Base-by-base conservation (phyloP, 2,113 vertebrate genomes). In the Syrmaticus mikado region DNA sequence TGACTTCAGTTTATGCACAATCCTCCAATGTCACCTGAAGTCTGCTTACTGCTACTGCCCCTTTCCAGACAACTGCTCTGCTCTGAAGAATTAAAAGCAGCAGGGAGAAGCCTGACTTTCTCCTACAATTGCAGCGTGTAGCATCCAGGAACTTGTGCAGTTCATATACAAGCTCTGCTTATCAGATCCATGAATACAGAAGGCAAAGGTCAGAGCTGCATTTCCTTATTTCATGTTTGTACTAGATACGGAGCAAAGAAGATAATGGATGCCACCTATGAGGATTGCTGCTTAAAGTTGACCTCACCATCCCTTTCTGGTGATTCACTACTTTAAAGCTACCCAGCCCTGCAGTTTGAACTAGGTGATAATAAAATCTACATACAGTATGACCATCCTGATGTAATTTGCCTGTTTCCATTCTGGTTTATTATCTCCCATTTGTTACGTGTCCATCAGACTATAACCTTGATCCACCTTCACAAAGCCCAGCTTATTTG, bases 151-250 rank as follows among this genome's bases (percentile, higher is more conserved):
- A 25, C 36, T 30, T 3, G 21, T 6, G 6, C 6, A 2, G 28
- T 60, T 78, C 58, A 22, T 2, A 40, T 36, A 8, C 13, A 10
- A 79, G 21, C 64, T 82, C 11, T 38, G 12, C 27, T 82, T 92
- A 89, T 92, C 84, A 80, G 16, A 60, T 46, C 19, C 55, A 67
- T 62, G 46, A 81, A 38, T 25, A 36, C 46, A 71, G 32, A 52
- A 92, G 75, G 64, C 85, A 67, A 91, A 97, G 89, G 85, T 70
- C 79, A 20, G 2, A n/a, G 30, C 75, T 62, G n/a, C 8, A 15
- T 92, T 90, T 80, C 85, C 28, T 91, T 60, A n/a, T 14, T 8
- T 3, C 20, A 24, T 82, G 50, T 89, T 95, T 93, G 81, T 41
- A 28, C 36, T 81, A 64, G 85, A 84, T 57, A 74, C 11, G 2